phyloP scores from a whole-genome alignment of 1,140 invertebrate species.

The Ooceraea biroi region DNA sequence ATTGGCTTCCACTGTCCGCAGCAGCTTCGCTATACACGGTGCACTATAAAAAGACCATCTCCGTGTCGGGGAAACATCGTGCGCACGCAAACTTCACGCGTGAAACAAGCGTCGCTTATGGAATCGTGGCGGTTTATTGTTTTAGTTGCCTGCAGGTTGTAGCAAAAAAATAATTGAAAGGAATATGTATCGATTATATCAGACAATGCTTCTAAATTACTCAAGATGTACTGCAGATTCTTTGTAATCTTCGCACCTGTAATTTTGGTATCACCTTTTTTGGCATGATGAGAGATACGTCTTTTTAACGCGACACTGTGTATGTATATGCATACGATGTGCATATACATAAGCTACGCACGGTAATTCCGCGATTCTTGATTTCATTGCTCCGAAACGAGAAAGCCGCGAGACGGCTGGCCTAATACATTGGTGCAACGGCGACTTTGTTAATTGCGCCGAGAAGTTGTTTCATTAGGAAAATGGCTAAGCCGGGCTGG shows the following conservation, averaged over 20 bases:
- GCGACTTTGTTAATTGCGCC: slow-evolving; percentile 46
- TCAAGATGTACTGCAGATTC: no score
- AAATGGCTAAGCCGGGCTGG: slow-evolving; percentile 24
- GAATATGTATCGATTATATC: not conserved
- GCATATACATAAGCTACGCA: not conserved
- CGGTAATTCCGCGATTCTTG: slow-evolving; percentile 4
- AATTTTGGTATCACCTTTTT: not conserved
- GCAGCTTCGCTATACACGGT: not conserved
- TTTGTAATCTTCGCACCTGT: not conserved
- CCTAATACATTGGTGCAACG: slow-evolving; percentile 25
- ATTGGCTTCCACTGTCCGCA: slow-evolving; percentile 64
- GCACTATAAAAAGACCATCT: slow-evolving; percentile 40
- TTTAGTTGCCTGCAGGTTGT: not conserved
- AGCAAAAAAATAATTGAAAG: not conserved
- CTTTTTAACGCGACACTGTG: not conserved
- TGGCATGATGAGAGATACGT: not conserved
- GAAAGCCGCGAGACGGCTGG: not conserved
- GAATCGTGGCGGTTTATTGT: not conserved
- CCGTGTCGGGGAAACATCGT: not conserved
- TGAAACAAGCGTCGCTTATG: not conserved
- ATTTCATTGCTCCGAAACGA: slow-evolving; percentile 18
- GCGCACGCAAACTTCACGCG: not conserved
- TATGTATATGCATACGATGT: not conserved
- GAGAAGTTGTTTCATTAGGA: slow-evolving; percentile 48
- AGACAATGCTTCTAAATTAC: no score